These are phyloP conservation scores for Aphelenchoides fujianensis DNA, from an alignment of 1,140 invertebrate species.

Conservation along the genomic window DNA sequence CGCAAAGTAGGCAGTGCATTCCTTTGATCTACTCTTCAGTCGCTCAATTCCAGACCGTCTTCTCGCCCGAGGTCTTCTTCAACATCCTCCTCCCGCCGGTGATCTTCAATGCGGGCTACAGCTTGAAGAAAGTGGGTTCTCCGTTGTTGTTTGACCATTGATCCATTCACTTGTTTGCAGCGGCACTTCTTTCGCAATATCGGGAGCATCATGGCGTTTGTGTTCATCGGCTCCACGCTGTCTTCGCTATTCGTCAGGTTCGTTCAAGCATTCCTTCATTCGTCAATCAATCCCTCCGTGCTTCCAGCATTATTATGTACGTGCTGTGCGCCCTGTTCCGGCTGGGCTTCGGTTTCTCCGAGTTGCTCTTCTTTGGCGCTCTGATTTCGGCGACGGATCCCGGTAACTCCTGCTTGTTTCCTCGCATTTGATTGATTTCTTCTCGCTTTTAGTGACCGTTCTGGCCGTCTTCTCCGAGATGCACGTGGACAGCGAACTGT, in stretches of 20 bases:
- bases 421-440: not conserved
- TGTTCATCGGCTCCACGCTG: conserved; percentile 89
- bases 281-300: no score
- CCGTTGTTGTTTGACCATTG: conserved; percentile 27
- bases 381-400: conserved; percentile 94
- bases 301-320: conserved; percentile 65
- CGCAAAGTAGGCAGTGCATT: no score
- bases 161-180: conserved; percentile 66
- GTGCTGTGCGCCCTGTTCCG: conserved; percentile 75
- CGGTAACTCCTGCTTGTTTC: conserved; percentile 62
- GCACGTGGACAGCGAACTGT: conserved; percentile 95
- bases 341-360: conserved; percentile 75
- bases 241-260: conserved; percentile 85
- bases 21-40: no score
- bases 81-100: conserved; percentile 96
- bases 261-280: no score
- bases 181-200: conserved; percentile 97
- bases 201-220: conserved; percentile 91
- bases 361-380: conserved; percentile 91
- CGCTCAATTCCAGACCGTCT: no score
- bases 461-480: conserved; percentile 90
- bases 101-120: conserved; percentile 96
- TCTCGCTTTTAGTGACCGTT: conserved; percentile 73
- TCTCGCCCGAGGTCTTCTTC: conserved; percentile 98
- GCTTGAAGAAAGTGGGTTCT: conserved; percentile 84